These are phyloP conservation scores for Scarus forsteni DNA, from an alignment of 2,797 vertebrate species.

Conservation along the genomic window DNA sequence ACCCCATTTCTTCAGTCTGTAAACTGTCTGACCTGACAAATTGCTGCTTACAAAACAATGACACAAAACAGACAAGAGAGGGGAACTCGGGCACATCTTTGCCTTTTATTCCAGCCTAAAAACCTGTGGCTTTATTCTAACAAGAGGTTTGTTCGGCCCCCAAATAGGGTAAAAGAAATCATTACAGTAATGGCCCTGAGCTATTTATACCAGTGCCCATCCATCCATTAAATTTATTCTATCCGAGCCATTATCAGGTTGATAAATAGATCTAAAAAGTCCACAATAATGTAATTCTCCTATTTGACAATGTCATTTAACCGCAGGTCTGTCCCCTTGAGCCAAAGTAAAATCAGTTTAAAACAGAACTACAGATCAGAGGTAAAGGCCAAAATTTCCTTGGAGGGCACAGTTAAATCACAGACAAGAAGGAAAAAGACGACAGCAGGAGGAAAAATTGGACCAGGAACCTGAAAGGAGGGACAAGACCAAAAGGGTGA, in stretches of 20 bases:
- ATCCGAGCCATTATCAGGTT: neutral
- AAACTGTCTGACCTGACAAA: slow-evolving; percentile 19
- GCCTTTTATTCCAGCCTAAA: neutral
- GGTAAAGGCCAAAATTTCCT: slow-evolving; percentile 44
- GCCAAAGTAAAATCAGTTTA: slow-evolving; percentile 18
- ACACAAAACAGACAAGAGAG: too few species aligned
- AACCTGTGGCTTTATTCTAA: slow-evolving; percentile 12
- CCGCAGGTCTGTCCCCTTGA: slow-evolving; percentile 2
- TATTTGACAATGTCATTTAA: neutral
- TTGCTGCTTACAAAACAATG: too few species aligned
- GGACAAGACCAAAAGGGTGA: slow-evolving; percentile 54
- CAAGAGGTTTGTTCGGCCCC: slow-evolving; percentile 7
- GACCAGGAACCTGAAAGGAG: slow-evolving; percentile 33
- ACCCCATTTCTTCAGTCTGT: neutral
- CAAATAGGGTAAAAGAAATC: neutral
- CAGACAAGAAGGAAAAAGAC: slow-evolving; percentile 16
- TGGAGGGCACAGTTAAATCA: slow-evolving; percentile 52
- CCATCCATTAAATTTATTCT: neutral
- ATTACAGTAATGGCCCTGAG: neutral
- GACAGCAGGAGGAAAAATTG: slow-evolving; percentile 45
- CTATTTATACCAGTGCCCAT: slow-evolving; percentile 5
- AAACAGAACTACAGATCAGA: slow-evolving; percentile 32
- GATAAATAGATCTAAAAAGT: neutral
- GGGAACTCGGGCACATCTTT: neutral
- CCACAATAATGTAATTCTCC: neutral